Evolutionary conservation across 2,113 vertebrate genomes (phyloP).

Genomic region (Planiliza haematocheilus): DNA sequence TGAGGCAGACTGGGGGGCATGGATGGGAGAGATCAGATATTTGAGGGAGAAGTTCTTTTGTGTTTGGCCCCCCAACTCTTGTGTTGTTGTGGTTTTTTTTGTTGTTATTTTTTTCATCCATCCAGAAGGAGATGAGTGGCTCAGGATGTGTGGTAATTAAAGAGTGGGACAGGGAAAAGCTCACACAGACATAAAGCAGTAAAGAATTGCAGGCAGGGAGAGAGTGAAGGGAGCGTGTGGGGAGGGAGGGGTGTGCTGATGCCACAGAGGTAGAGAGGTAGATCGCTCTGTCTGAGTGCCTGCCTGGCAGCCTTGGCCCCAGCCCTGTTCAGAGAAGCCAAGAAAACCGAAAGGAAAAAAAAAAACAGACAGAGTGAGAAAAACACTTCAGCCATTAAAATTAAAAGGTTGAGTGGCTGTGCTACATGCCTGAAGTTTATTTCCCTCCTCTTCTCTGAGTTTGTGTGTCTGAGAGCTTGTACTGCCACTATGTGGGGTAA

Average conservation of each 20-base stretch:
- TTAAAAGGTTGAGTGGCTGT: conserved; percentile 80
- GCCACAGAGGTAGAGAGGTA: conserved; percentile 76
- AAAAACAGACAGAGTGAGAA: conserved; percentile 73
- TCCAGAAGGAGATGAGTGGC: conserved; percentile 47
- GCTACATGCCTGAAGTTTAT: conserved; percentile 72
- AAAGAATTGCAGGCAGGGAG: conserved; percentile 37
- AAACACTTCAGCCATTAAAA: conserved; percentile 81
- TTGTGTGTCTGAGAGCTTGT: conserved; percentile 60
- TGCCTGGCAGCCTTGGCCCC: conserved; percentile 79
- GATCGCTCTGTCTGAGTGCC: conserved; percentile 68
- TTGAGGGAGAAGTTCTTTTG: conserved; percentile 39
- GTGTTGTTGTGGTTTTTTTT: conserved; percentile 4
- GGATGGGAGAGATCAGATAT: conserved; percentile 51
- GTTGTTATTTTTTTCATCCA: conserved; percentile 4
- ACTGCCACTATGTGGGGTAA: conserved; percentile 15
- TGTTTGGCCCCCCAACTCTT: background rate
- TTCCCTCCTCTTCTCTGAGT: conserved; percentile 49
- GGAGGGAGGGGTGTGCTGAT: conserved; percentile 45
- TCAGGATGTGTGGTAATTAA: conserved; percentile 68
- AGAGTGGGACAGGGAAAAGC: conserved; percentile 63
- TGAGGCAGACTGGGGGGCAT: conserved; percentile 33
- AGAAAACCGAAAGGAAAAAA: conserved; percentile 71
- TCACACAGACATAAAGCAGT: conserved; percentile 50
- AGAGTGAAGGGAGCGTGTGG: conserved; percentile 15
- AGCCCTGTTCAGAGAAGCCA: conserved; percentile 68